phyloP scores from a whole-genome alignment of 2,797 vertebrate genomes.

The Gephyroberyx darwinii region DNA sequence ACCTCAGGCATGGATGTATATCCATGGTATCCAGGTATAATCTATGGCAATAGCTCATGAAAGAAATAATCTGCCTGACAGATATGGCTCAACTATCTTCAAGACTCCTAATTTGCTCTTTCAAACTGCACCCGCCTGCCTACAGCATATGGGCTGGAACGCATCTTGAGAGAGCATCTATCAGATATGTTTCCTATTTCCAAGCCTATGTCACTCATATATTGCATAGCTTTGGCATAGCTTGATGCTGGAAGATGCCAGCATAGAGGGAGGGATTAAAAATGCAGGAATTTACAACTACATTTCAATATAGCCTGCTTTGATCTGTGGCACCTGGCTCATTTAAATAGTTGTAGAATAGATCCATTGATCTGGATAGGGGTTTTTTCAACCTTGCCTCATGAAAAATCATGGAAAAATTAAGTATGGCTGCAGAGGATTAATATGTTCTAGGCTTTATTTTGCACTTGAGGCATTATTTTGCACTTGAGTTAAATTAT shows the following conservation, averaged over 20 bases:
- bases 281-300: slow-evolving; percentile 48
- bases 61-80: slow-evolving; percentile 61
- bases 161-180: slow-evolving; percentile 48
- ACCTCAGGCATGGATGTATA: slow-evolving; percentile 43
- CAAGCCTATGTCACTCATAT: slow-evolving; percentile 43
- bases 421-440: slow-evolving; percentile 17
- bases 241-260: slow-evolving; percentile 36
- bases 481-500: no score
- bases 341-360: slow-evolving; percentile 42
- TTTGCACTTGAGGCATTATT: no score
- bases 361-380: slow-evolving; percentile 43
- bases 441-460: background rate
- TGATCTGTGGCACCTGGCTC: slow-evolving; percentile 38
- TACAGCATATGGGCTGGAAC: slow-evolving; percentile 51
- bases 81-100: slow-evolving; percentile 60
- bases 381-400: slow-evolving; percentile 37
- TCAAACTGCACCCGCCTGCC: slow-evolving; percentile 40
- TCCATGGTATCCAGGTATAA: slow-evolving; percentile 56
- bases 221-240: slow-evolving; percentile 38
- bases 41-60: slow-evolving; percentile 65
- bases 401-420: slow-evolving; percentile 22
- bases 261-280: slow-evolving; percentile 15
- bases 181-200: slow-evolving; percentile 50
- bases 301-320: slow-evolving; percentile 48
- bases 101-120: slow-evolving; percentile 54